These are phyloP conservation scores for Stenolophus ochropezus DNA, from an alignment of 2,888 invertebrate genomes.

Conservation along the genomic window DNA sequence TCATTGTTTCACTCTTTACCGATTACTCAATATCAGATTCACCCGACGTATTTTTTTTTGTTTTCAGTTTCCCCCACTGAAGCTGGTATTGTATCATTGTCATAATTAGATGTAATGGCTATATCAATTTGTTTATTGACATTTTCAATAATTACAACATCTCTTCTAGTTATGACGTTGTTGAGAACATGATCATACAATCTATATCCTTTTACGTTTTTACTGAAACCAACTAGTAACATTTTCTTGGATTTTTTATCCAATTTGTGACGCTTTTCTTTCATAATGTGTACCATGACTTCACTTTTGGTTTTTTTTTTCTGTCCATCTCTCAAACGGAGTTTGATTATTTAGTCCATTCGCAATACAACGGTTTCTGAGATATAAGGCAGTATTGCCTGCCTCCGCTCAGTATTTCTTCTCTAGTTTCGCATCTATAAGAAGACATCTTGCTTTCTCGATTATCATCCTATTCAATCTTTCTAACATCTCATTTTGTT, in stretches of 20 bases:
- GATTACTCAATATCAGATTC: not conserved
- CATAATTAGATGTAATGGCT: too few species aligned
- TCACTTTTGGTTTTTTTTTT: constrained; percentile 66
- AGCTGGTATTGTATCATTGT: too few species aligned
- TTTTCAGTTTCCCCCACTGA: constrained; percentile 55
- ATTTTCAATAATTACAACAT: constrained; percentile 62
- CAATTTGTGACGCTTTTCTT: constrained; percentile 67
- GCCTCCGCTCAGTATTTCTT: constrained; percentile 57
- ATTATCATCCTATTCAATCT: constrained; percentile 36
- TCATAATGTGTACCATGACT: constrained; percentile 66
- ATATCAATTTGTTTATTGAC: constrained; percentile 27
- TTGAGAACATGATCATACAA: constrained; percentile 64
- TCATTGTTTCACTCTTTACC: not conserved
- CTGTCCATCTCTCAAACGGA: constrained; percentile 67
- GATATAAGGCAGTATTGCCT: constrained; percentile 51
- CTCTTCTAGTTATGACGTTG: constrained; percentile 61
- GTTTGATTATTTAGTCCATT: constrained; percentile 63
- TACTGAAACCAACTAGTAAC: constrained; percentile 65
- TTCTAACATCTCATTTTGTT: constrained; percentile 66
- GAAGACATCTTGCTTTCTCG: constrained; percentile 52
- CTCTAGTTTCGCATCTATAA: constrained; percentile 44
- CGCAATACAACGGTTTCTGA: constrained; percentile 21
- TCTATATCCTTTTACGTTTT: constrained; percentile 65
- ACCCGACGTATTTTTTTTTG: constrained; percentile 50
- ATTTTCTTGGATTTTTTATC: constrained; percentile 64